Conservation (phyloP, 2,888 invertebrate species). For the Caenorhabditis panamensis region DNA sequence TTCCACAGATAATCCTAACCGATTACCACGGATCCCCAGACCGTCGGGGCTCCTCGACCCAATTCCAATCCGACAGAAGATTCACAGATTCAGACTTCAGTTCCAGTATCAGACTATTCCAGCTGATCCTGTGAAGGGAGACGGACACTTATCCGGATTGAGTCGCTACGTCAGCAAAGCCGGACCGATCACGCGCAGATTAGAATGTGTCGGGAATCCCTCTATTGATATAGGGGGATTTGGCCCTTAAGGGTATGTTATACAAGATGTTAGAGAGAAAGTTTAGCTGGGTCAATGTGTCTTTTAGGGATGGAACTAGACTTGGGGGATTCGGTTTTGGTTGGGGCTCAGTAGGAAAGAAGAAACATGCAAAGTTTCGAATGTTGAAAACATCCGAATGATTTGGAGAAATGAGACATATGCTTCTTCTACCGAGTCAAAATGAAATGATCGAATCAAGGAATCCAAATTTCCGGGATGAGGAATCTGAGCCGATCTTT, state of each 20-base stretch:
- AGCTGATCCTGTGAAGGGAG: not conserved
- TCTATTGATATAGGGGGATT: not conserved
- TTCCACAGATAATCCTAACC: too few relatives aligned
- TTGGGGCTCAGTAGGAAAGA: not conserved
- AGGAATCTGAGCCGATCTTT: not conserved
- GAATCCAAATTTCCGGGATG: not conserved
- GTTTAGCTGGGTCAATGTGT: not conserved
- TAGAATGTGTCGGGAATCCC: slow-evolving; percentile 2
- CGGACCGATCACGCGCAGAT: slow-evolving; percentile 22
- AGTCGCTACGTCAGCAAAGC: slow-evolving; percentile 37
- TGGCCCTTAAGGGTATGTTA: too few relatives aligned
- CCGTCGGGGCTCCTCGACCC: too few relatives aligned
- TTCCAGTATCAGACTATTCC: not conserved
- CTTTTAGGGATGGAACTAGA: too few relatives aligned
- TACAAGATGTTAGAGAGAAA: not conserved
- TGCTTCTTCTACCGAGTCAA: too few relatives aligned
- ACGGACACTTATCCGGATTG: not conserved
- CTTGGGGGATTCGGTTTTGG: too few relatives aligned
- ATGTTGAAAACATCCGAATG: not conserved
- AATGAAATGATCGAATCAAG: not conserved
- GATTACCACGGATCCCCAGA: too few relatives aligned
- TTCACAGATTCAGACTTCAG: too few relatives aligned
- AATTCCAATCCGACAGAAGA: too few relatives aligned
- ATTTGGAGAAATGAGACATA: not conserved
- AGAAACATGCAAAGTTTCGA: not conserved